These are phyloP conservation scores for Hyles lineata DNA, from an alignment of 2,888 invertebrate genomes.

Conservation along the genomic window DNA sequence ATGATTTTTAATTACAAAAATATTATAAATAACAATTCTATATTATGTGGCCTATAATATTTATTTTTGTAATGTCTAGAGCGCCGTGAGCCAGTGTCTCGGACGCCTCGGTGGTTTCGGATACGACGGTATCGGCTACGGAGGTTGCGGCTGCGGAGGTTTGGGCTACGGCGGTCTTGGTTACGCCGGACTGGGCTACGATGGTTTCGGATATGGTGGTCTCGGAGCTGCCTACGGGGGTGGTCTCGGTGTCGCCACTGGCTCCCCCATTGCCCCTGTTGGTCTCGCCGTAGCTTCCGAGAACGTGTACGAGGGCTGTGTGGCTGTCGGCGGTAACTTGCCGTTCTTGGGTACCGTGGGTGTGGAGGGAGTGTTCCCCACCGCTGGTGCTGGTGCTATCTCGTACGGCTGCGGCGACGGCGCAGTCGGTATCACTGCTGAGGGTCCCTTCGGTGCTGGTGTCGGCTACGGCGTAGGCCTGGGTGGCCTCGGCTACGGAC, in stretches of 20 bases:
- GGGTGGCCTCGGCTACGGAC: constrained; percentile 12
- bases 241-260: constrained; percentile 31
- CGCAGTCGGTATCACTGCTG: constrained; percentile 31
- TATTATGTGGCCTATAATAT: too few relatives aligned
- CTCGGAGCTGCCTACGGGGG: constrained; percentile 28
- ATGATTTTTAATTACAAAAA: background rate
- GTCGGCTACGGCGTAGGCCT: constrained; percentile 28
- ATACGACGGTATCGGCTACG: background rate
- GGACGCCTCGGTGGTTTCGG: background rate
- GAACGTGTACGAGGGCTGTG: constrained; percentile 36
- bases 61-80: background rate
- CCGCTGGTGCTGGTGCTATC: constrained; percentile 34
- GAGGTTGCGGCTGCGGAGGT: background rate
- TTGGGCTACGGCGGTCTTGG: background rate
- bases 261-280: constrained; percentile 33
- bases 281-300: constrained; percentile 37
- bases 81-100: background rate
- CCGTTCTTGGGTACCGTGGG: constrained; percentile 38
- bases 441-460: constrained; percentile 30
- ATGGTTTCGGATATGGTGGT: constrained; percentile 2
- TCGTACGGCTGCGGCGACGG: constrained; percentile 36
- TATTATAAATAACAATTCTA: too few relatives aligned
- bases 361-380: constrained; percentile 36
- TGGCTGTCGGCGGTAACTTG: constrained; percentile 35
- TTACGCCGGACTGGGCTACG: constrained; percentile 29